Percentiles rank a stretch among this genome's conserved stretches.
These are phyloP conservation scores for Biston stratarius DNA, from an alignment of 2,888 invertebrate genomes.

Conservation along the genomic window DNA sequence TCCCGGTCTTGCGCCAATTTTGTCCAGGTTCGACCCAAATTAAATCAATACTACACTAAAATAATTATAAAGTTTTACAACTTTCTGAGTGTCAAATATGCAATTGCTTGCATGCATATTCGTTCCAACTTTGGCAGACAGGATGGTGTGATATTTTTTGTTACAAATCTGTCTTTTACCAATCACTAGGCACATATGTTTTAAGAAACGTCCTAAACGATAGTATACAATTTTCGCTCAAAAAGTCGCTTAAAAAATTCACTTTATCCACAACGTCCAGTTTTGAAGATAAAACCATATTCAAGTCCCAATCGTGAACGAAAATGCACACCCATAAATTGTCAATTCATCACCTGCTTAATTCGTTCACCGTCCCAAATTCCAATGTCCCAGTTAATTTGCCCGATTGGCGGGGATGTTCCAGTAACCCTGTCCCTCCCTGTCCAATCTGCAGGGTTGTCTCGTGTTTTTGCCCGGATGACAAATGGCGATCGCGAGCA, in stretches of 20 bases:
- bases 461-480: conserved; percentile 53
- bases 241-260: neutral
- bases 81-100: too few relatives aligned
- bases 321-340: conserved; percentile 9
- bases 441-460: conserved; percentile 27
- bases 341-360: conserved; percentile 30
- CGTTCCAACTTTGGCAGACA: too few relatives aligned
- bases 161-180: too few relatives aligned
- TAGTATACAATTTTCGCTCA: neutral
- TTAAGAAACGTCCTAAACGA: neutral
- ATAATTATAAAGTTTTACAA: too few relatives aligned
- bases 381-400: conserved; percentile 27
- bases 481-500: conserved; percentile 63
- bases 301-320: neutral
- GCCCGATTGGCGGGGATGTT: conserved; percentile 27
- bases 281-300: conserved; percentile 5
- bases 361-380: conserved; percentile 23
- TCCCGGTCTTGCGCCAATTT: too few relatives aligned
- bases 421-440: conserved; percentile 23
- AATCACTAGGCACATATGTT: too few relatives aligned
- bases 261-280: neutral
- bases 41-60: too few relatives aligned
- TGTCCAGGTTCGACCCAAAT: too few relatives aligned
- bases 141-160: too few relatives aligned
- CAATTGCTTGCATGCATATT: too few relatives aligned